phyloP scores from a whole-genome alignment of 1,140 invertebrate species.

The Dreissena rostriformis region DNA sequence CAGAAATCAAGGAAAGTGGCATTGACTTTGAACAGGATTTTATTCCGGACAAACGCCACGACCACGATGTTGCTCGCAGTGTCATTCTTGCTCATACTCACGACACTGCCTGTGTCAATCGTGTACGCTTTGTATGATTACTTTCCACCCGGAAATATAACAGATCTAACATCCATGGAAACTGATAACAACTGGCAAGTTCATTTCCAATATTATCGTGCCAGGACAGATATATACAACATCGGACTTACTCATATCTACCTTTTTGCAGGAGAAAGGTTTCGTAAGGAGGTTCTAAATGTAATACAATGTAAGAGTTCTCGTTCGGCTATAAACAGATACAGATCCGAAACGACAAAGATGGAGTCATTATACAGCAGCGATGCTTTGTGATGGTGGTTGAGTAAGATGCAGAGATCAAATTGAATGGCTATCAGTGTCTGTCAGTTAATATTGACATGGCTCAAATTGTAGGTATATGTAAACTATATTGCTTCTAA shows the following conservation, averaged over 20 bases:
- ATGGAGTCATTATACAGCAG: constrained; percentile 57
- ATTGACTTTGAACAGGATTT: constrained; percentile 33
- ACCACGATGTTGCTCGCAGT: constrained; percentile 73
- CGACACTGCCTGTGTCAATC: constrained; percentile 69
- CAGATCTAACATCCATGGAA: constrained; percentile 31
- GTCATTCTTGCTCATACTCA: constrained; percentile 71
- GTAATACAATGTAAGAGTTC: constrained; percentile 24
- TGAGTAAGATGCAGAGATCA: not conserved
- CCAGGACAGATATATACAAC: constrained; percentile 64
- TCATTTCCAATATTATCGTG: constrained; percentile 62
- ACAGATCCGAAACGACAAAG: constrained; percentile 44
- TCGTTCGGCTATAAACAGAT: not conserved
- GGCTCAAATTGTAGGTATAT: too few species aligned
- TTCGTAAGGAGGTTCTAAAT: constrained; percentile 56
- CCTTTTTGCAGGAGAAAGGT: constrained; percentile 64
- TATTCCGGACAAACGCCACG: constrained; percentile 60
- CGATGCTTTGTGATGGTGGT: constrained; percentile 22
- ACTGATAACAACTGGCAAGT: constrained; percentile 59
- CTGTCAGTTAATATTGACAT: too few species aligned
- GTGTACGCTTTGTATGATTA: constrained; percentile 62
- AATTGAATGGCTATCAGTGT: not conserved
- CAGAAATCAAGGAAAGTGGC: constrained; percentile 56
- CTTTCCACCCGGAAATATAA: constrained; percentile 40
- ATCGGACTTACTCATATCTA: constrained; percentile 72
- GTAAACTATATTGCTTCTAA: too few species aligned